Evolutionary conservation across 2,113 vertebrate genomes (phyloP).

Genomic region (Takifugu bimaculatus): DNA sequence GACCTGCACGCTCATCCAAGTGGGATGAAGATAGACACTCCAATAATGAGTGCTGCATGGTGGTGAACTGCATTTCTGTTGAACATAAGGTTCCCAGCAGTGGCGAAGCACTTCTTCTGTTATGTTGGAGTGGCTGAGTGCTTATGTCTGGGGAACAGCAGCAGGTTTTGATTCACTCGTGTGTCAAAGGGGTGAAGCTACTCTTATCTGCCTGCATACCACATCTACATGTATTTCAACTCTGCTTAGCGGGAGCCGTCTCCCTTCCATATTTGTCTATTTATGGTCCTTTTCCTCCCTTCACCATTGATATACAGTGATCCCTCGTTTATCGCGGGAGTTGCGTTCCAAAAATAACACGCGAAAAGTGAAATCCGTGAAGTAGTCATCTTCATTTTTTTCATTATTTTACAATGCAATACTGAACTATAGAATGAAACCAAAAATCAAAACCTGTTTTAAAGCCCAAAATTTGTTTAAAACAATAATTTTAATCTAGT

Average conservation of each 20-base stretch:
- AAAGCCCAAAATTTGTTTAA: too few species aligned
- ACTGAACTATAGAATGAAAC: too few species aligned
- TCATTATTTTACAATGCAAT: too few species aligned
- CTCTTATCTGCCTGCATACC: constrained; percentile 40
- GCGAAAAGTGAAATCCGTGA: too few species aligned
- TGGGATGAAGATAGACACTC: neutral
- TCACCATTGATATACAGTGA: too few species aligned
- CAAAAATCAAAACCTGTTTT: too few species aligned
- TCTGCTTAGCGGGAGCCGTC: neutral
- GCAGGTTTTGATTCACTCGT: constrained; percentile 30
- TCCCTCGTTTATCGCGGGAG: too few species aligned
- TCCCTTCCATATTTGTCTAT: neutral
- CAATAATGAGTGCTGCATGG: neutral
- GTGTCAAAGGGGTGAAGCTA: constrained; percentile 13
- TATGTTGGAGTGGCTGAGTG: constrained; percentile 5
- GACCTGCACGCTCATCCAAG: neutral
- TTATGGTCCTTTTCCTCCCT: neutral
- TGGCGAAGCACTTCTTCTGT: neutral
- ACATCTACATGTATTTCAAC: constrained; percentile 5
- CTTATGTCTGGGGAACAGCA: constrained; percentile 12
- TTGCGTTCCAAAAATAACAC: too few species aligned
- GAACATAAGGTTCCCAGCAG: neutral
- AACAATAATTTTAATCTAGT: too few species aligned
- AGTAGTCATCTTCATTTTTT: too few species aligned
- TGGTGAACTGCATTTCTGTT: neutral